phyloP scores from a whole-genome alignment of 2,888 invertebrate genomes.

The Galerucella calmariensis region DNA sequence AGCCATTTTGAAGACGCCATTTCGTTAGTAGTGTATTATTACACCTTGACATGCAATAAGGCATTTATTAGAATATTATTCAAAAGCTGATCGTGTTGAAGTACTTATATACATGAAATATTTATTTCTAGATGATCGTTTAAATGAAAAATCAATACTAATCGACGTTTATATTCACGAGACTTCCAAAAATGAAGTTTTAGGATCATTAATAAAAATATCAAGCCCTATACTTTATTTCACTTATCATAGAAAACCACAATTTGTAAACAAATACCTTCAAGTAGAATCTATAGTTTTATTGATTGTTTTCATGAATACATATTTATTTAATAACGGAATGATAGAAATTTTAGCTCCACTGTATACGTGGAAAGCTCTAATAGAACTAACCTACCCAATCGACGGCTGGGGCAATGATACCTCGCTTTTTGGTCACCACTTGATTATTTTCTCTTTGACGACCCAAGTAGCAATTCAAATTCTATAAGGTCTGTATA shows the following conservation, averaged over 20 bases:
- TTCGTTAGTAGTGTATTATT: constrained; percentile 51
- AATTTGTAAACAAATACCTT: background rate
- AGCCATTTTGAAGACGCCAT: constrained; percentile 56
- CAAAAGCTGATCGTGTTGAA: constrained; percentile 38
- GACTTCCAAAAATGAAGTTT: background rate
- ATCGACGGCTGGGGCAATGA: too few relatives aligned
- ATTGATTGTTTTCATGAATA: too few relatives aligned
- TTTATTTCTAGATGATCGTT: constrained; percentile 32
- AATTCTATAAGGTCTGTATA: too few relatives aligned
- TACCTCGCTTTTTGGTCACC: too few relatives aligned
- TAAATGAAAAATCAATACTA: constrained; percentile 3
- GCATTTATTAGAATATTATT: constrained; percentile 54
- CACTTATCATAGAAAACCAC: background rate
- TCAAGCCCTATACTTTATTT: background rate
- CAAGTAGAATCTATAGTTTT: too few relatives aligned
- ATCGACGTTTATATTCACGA: background rate
- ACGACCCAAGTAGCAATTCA: too few relatives aligned
- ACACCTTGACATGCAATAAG: constrained; percentile 53
- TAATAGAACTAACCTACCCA: too few relatives aligned
- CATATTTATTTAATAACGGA: too few relatives aligned
- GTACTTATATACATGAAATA: constrained; percentile 46
- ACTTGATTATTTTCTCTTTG: too few relatives aligned
- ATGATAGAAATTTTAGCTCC: too few relatives aligned
- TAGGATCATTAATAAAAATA: background rate
- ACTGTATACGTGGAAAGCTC: too few relatives aligned